A percentile compares a stretch with the other conserved stretches of the same genome.
phyloP scores from a whole-genome alignment of 1,140 invertebrate species.

The Drosophila ficusphila region DNA sequence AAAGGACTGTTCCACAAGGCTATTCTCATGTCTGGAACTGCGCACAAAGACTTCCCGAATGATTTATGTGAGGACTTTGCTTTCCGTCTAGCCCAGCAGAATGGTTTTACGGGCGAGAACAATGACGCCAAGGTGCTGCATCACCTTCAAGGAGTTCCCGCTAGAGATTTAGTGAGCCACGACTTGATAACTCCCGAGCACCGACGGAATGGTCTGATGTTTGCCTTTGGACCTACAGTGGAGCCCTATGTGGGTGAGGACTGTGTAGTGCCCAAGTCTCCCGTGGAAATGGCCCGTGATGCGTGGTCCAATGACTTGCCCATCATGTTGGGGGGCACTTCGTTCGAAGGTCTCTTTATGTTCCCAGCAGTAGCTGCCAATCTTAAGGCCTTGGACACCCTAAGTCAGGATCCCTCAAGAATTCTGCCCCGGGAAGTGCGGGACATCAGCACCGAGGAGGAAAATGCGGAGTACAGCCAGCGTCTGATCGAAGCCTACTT shows the following conservation, averaged over 20 bases:
- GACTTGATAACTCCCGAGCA: constrained; percentile 41
- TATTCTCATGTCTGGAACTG: constrained; percentile 86
- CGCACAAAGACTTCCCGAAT: constrained; percentile 82
- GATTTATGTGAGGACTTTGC: constrained; percentile 81
- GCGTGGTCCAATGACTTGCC: constrained; percentile 82
- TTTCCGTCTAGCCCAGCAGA: constrained; percentile 51
- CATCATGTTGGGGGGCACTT: constrained; percentile 77
- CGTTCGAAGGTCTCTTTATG: constrained; percentile 79
- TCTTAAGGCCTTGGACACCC: constrained; percentile 34
- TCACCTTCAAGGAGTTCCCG: constrained; percentile 69
- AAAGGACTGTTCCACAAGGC: constrained; percentile 86
- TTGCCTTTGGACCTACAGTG: constrained; percentile 76
- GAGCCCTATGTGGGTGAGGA: constrained; percentile 69
- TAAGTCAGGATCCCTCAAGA: constrained; percentile 44
- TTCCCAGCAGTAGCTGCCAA: constrained; percentile 60
- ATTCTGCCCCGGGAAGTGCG: constrained; percentile 57
- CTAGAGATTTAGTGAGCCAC: constrained; percentile 51
- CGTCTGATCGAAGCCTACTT: constrained; percentile 57
- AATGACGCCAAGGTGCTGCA: constrained; percentile 72
- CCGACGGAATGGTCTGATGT: constrained; percentile 51
- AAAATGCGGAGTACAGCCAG: constrained; percentile 40
- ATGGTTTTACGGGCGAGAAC: constrained; percentile 65
- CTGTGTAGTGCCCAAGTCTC: constrained; percentile 71
- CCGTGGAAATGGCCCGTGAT: constrained; percentile 63
- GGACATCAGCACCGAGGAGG: constrained; percentile 12